Conservation (phyloP, 2,888 invertebrate species). For the Ganaspis brasiliensis region DNA sequence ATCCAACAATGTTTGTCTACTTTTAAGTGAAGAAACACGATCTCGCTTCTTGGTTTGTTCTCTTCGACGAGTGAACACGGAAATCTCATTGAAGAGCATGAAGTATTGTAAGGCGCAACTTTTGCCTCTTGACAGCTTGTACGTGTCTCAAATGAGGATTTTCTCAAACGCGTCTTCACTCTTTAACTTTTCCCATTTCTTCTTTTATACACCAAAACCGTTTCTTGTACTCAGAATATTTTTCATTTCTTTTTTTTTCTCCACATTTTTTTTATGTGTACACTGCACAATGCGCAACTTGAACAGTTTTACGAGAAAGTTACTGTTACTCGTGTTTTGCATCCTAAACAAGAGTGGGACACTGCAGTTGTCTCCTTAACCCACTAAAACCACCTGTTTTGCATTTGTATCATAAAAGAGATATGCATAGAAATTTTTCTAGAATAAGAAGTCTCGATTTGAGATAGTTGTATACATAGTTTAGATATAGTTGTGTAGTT, state of each 20-base stretch:
- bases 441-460: too few relatives aligned
- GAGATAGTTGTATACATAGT: too few relatives aligned
- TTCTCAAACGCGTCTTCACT: background rate
- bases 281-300: background rate
- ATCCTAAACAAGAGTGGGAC: constrained; percentile 18
- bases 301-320: constrained; percentile 28
- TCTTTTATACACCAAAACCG: constrained; percentile 8
- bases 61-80: constrained; percentile 20
- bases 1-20: constrained; percentile 25
- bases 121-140: constrained; percentile 18
- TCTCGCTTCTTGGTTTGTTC: constrained; percentile 11
- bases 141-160: constrained; percentile 20
- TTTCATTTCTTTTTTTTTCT: background rate
- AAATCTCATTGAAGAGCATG: constrained; percentile 38
- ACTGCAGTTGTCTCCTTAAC: constrained; percentile 13
- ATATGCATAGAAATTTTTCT: background rate
- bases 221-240: constrained; percentile 1
- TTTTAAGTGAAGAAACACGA: constrained; percentile 24
- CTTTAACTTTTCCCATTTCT: background rate
- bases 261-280: background rate
- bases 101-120: constrained; percentile 25
- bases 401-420: constrained; percentile 1
- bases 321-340: constrained; percentile 21
- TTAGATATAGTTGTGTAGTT: too few relatives aligned
- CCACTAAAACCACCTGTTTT: background rate